Conservation (phyloP, 2,888 invertebrate genomes). For the Leptinotarsa rubiginosa region DNA sequence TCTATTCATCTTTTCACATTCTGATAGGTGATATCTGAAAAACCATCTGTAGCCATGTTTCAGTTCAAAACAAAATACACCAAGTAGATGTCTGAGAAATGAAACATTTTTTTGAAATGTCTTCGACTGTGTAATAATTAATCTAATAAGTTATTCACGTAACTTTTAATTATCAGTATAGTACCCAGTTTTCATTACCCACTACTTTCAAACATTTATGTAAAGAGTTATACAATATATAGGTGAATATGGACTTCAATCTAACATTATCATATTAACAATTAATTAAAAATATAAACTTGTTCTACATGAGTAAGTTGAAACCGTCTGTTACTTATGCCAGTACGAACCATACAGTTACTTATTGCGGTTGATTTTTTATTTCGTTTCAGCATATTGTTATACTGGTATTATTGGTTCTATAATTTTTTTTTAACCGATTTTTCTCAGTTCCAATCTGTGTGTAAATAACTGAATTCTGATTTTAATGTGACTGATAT, state of each 20-base stretch:
- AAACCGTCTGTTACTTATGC: not conserved
- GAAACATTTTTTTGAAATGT: not conserved
- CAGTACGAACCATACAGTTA: not conserved
- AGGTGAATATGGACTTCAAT: slow-evolving; percentile 33
- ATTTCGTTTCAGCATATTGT: too few relatives aligned
- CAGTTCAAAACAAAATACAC: too few relatives aligned
- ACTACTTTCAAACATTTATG: slow-evolving; percentile 36
- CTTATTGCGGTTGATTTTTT: too few relatives aligned
- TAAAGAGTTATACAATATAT: slow-evolving; percentile 40
- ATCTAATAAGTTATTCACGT: slow-evolving; percentile 9
- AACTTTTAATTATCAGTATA: slow-evolving; percentile 66
- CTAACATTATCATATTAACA: slow-evolving; percentile 14
- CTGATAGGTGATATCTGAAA: too few relatives aligned
- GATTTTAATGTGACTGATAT: too few relatives aligned
- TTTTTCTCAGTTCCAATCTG: too few relatives aligned
- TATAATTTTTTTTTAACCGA: too few relatives aligned
- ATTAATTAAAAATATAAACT: slow-evolving; percentile 10
- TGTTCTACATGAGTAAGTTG: not conserved
- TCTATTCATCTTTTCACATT: too few relatives aligned
- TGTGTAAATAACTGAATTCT: too few relatives aligned
- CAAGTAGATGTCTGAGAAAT: not conserved
- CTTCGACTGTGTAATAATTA: not conserved
- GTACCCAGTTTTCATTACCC: slow-evolving; percentile 7
- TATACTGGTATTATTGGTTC: too few relatives aligned
- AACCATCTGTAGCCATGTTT: too few relatives aligned